Evolutionary conservation across 1,140 invertebrate genomes (phyloP).

Genomic region (Sinonovacula constricta): DNA sequence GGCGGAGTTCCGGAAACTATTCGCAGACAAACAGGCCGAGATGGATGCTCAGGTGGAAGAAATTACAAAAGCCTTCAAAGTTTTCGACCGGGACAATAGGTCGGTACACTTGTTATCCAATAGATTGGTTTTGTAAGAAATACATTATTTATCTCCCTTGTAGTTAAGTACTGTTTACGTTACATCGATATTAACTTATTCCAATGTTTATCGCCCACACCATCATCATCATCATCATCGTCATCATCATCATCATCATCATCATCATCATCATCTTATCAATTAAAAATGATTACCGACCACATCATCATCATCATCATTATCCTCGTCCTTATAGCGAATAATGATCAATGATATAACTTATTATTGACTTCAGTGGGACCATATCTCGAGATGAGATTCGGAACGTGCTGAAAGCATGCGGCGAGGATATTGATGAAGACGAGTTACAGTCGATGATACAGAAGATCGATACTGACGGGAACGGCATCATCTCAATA

Average conservation of each 20-base stretch:
- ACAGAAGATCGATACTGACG: conserved; percentile 17
- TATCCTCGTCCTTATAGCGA: no score
- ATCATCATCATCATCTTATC: neutral
- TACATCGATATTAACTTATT: no score
- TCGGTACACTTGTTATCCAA: neutral
- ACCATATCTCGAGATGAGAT: conserved; percentile 35
- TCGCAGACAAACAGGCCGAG: conserved; percentile 2
- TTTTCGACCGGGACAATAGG: conserved; percentile 47
- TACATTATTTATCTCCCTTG: no score
- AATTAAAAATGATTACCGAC: no score
- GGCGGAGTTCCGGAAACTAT: conserved; percentile 34
- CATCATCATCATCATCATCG: neutral
- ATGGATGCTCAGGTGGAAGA: conserved; percentile 36
- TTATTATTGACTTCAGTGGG: conserved; percentile 14
- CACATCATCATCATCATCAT: no score
- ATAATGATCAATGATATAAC: no score
- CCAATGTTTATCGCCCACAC: neutral
- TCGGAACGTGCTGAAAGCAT: neutral
- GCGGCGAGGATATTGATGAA: conserved; percentile 25
- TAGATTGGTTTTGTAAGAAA: no score
- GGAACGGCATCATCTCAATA: conserved; percentile 32
- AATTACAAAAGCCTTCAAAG: conserved; percentile 23
- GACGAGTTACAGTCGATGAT: conserved; percentile 20
- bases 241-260: neutral
- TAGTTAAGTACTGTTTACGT: no score